Base-by-base conservation (phyloP, 2,113 vertebrate genomes). In the Percina caprodes region DNA sequence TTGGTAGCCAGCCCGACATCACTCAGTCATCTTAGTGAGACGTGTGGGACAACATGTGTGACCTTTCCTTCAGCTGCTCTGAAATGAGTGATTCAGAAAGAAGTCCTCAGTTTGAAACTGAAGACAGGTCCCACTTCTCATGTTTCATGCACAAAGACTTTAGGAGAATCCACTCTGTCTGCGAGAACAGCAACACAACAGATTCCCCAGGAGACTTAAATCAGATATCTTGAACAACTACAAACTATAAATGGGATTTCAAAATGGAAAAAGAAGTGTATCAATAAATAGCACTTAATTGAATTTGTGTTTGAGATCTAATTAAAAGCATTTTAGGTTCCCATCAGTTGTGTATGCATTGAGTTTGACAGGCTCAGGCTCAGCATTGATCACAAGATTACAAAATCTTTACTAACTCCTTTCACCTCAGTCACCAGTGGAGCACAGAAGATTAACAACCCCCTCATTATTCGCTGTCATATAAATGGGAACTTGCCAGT, bases 351-450 rank as follows among this genome's bases (percentile, higher is more conserved):
- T 61, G 51, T 24, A 7, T 56, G 75, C 59, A 86, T 84, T 69
- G 82, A 72, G 61, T 79, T 65, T 74, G 92, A 88, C 93, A 88
- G 80, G 80, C 82, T 35, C 72, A 74, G 74, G 69, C 80, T 90
- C 58, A 19, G 80, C 83, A 92, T 92, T 90, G 92, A 94, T 94
- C 89, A 85, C 76, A 84, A 90, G 89, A 93, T 92, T 89, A 90
- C 82, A 90, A 92, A 93, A 94, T 92, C 92, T 92, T 94, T 93
- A 93, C 90, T 80, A 90, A 92, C 89, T 92, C 86, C 81, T 83
- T 93, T 89, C 89, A 35, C 84, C 80, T 86, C 89, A 77, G 85
- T 77, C 85, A 60, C 77, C 81, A 74, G 80, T 30, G n/a, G 71
- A 85, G 89, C 80, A 52, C 46, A 69, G 75, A 55, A 83, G 84